phyloP scores from a whole-genome alignment of 1,140 invertebrate genomes.

The Pachypsylla venusta region DNA sequence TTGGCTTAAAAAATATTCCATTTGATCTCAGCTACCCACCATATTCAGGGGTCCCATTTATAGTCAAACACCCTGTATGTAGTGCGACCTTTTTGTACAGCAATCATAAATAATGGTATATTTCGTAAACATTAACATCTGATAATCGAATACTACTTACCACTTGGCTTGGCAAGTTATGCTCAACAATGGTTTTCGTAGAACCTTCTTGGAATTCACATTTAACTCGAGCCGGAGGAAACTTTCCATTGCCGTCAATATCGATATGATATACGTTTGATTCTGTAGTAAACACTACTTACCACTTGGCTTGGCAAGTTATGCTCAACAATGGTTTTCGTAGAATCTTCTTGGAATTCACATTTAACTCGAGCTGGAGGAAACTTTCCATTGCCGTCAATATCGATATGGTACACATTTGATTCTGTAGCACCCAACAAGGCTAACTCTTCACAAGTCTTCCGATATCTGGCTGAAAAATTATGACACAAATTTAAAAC shows the following conservation, averaged over 20 bases:
- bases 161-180: conserved; percentile 79
- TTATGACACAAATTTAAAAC: too few relatives aligned
- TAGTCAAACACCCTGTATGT: too few relatives aligned
- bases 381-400: conserved; percentile 75
- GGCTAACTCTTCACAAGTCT: conserved; percentile 83
- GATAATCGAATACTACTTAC: too few relatives aligned
- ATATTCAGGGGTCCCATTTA: too few relatives aligned
- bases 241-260: conserved; percentile 81
- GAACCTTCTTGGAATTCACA: conserved; percentile 82
- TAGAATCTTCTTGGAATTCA: conserved; percentile 76
- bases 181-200: conserved; percentile 80
- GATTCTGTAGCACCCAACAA: conserved; percentile 66
- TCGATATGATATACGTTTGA: conserved; percentile 66
- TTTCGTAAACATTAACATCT: too few relatives aligned
- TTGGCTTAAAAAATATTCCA: too few relatives aligned
- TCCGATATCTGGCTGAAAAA: conserved; percentile 57
- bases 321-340: conserved; percentile 81
- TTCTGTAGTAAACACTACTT: conserved; percentile 47
- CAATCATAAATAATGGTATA: too few relatives aligned
- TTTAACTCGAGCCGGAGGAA: conserved; percentile 74
- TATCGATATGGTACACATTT: conserved; percentile 58
- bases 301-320: conserved; percentile 75
- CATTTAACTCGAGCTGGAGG: conserved; percentile 80
- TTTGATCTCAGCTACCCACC: too few relatives aligned
- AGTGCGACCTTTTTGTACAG: too few relatives aligned